Evolutionary conservation across 2,888 invertebrate genomes (phyloP).

Genomic region (Thymelicus sylvestris): DNA sequence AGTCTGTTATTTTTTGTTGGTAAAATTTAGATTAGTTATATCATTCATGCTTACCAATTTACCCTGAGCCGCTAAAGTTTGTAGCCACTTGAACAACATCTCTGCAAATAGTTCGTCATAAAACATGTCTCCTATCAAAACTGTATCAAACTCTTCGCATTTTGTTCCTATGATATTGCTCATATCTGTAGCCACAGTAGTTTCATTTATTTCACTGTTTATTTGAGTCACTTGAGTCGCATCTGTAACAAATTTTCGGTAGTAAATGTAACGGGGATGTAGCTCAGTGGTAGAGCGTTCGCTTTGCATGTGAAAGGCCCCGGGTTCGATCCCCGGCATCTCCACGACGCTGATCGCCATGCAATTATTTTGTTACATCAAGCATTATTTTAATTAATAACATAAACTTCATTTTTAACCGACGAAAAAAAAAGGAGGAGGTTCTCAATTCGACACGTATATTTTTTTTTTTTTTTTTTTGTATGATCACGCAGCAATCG

Average conservation of each 20-base stretch:
- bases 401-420: no score
- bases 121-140: constrained; percentile 89
- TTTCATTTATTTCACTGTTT: constrained; percentile 80
- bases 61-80: constrained; percentile 55
- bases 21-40: no score
- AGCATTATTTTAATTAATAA: no score
- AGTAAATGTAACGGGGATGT: constrained; percentile 89
- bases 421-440: no score
- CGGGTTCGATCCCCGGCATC: constrained; percentile 99
- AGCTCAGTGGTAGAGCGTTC: constrained; percentile 99
- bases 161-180: constrained; percentile 73
- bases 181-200: constrained; percentile 61
- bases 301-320: constrained; percentile 99
- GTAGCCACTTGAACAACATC: constrained; percentile 82
- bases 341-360: no score
- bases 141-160: constrained; percentile 76
- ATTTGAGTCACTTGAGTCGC: constrained; percentile 77
- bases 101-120: constrained; percentile 86
- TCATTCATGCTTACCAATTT: constrained; percentile 59
- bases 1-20: no score
- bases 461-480: no score
- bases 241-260: constrained; percentile 56
- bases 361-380: constrained; percentile 35
- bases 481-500: no score
- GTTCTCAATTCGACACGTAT: no score